Evolutionary conservation across 2,113 vertebrate species (phyloP).

Genomic region (Alethe diademata): DNA sequence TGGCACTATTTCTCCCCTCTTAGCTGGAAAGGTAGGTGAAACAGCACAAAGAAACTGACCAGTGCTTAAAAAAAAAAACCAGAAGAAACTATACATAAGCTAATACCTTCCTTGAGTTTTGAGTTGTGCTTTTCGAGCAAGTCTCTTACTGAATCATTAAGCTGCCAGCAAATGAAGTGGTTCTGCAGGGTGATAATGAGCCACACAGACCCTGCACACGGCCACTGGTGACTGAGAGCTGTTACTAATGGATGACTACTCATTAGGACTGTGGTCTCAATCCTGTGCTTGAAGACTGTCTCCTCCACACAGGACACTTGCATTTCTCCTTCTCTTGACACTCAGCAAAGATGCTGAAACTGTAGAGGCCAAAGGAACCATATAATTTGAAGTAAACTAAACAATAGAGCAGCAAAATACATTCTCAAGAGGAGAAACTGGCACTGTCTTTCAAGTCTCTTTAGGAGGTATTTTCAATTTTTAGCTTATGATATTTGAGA

Average conservation of each 20-base stretch:
- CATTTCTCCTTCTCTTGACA: background rate
- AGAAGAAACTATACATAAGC: background rate
- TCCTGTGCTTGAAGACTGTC: background rate
- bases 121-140: background rate
- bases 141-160: background rate
- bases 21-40: background rate
- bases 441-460: background rate
- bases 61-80: background rate
- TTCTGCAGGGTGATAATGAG: constrained; percentile 1
- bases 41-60: background rate
- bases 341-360: background rate
- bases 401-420: background rate
- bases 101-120: background rate
- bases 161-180: background rate
- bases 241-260: background rate
- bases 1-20: background rate
- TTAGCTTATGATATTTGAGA: constrained; percentile 1
- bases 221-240: background rate
- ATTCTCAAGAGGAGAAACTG: background rate
- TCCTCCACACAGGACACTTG: background rate
- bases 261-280: background rate
- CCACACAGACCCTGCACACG: background rate
- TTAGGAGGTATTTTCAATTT: background rate
- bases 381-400: background rate
- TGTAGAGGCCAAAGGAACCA: background rate